Evolutionary conservation across 2,888 invertebrate genomes (phyloP).

Genomic region (Aphidius colemani): DNA sequence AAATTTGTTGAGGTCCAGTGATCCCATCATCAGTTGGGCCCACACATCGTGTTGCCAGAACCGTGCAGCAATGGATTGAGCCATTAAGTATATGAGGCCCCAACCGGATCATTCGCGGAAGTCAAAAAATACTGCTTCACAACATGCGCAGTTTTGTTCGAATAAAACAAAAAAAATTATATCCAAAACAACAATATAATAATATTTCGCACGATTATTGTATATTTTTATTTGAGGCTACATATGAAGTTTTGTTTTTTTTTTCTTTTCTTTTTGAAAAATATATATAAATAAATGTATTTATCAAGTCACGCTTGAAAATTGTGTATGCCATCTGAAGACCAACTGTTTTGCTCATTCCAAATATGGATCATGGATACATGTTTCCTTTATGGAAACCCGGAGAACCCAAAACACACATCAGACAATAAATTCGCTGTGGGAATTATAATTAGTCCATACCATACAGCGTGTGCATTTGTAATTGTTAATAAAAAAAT

Average conservation of each 20-base stretch:
- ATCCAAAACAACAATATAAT: neutral
- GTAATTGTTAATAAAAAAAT: neutral
- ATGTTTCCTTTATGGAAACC: slow-evolving; percentile 5
- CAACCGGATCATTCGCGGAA: slow-evolving; percentile 34
- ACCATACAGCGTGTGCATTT: too few relatives aligned
- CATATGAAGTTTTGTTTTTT: neutral
- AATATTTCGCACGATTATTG: neutral
- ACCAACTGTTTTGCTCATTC: too few relatives aligned
- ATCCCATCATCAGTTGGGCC: slow-evolving; percentile 35
- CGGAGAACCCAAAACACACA: neutral
- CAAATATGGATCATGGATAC: too few relatives aligned
- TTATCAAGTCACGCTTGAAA: too few relatives aligned
- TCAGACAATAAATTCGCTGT: slow-evolving; percentile 6
- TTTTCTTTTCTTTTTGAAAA: neutral
- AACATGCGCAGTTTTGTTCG: too few relatives aligned
- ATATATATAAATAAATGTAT: neutral
- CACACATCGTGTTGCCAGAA: slow-evolving; percentile 56
- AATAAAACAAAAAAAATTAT: neutral
- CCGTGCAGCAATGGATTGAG: slow-evolving; percentile 47
- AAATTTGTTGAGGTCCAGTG: slow-evolving; percentile 24
- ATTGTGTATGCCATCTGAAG: too few relatives aligned
- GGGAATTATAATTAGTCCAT: slow-evolving; percentile 13
- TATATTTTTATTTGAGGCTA: neutral
- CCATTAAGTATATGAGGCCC: slow-evolving; percentile 44
- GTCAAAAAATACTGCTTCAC: slow-evolving; percentile 1